Evolutionary conservation across 2,797 vertebrate species (phyloP).

Genomic region (Mormyrus hasselquistii): DNA sequence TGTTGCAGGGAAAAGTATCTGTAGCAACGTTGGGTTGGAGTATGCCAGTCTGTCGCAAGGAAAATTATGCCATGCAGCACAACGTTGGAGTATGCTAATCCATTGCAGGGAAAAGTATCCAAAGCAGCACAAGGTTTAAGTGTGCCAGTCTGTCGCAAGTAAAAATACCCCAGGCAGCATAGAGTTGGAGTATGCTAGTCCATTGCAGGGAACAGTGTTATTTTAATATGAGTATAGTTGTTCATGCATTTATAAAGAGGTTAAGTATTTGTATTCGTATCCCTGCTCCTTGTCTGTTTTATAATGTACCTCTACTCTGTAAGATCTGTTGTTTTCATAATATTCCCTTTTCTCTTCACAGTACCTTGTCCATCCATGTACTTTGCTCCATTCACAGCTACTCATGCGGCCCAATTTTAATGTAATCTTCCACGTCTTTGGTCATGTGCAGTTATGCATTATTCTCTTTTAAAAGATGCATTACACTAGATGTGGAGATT

Average conservation of each 20-base stretch:
- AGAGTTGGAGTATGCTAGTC: background rate
- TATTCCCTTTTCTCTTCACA: background rate
- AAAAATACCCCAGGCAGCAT: background rate
- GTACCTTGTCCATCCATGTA: background rate
- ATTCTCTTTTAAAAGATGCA: slow-evolving; percentile 56
- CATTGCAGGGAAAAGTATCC: background rate
- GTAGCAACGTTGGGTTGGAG: background rate
- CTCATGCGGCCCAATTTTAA: slow-evolving; percentile 30
- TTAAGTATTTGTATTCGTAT: background rate
- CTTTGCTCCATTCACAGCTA: background rate
- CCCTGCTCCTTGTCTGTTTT: background rate
- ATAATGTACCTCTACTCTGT: background rate
- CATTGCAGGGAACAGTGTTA: background rate
- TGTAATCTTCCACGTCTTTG: slow-evolving; percentile 41
- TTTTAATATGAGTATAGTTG: background rate
- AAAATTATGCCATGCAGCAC: background rate
- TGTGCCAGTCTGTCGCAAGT: background rate
- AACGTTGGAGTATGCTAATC: background rate
- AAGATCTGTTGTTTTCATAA: background rate
- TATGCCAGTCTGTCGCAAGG: background rate
- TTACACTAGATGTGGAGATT: slow-evolving; percentile 43
- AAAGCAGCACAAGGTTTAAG: background rate
- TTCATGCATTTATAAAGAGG: background rate
- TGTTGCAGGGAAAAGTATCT: background rate
- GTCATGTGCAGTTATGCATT: slow-evolving; percentile 55